These are phyloP conservation scores for Morone saxatilis DNA, from an alignment of 2,113 vertebrate genomes.

Conservation along the genomic window DNA sequence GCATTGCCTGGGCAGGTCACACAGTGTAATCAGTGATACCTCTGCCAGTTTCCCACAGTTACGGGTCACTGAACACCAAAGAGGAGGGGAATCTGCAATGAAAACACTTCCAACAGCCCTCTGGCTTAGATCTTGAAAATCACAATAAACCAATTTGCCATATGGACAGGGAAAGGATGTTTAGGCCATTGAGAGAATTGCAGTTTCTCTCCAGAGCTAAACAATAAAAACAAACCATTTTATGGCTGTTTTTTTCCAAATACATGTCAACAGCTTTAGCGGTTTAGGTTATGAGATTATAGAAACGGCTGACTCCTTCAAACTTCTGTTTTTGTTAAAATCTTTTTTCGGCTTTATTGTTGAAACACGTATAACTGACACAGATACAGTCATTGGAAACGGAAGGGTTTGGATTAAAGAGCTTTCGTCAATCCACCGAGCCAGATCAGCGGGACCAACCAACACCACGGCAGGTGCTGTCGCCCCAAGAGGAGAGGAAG, in stretches of 20 bases:
- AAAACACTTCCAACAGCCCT: constrained; percentile 3
- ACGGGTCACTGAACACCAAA: constrained; percentile 24
- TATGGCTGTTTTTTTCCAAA: neutral
- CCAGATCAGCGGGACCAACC: too few species aligned
- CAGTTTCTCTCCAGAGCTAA: too few species aligned
- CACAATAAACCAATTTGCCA: neutral
- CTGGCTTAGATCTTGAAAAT: neutral
- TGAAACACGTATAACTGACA: too few species aligned
- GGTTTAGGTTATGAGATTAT: neutral
- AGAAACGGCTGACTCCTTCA: too few species aligned
- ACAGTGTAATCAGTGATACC: constrained; percentile 23
- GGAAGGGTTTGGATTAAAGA: too few species aligned
- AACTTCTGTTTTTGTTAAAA: too few species aligned
- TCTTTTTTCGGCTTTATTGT: too few species aligned
- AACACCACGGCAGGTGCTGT: too few species aligned
- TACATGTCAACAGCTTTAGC: neutral
- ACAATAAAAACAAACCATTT: neutral
- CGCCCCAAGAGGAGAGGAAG: too few species aligned
- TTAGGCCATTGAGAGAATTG: neutral
- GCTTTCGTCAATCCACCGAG: too few species aligned
- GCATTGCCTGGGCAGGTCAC: neutral
- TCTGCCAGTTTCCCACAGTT: constrained; percentile 57
- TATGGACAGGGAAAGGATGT: neutral
- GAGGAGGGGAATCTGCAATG: constrained; percentile 7
- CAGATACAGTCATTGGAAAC: too few species aligned